Evolutionary conservation across 1,140 invertebrate species (phyloP).

Genomic region (Hylyphantes graminicola): DNA sequence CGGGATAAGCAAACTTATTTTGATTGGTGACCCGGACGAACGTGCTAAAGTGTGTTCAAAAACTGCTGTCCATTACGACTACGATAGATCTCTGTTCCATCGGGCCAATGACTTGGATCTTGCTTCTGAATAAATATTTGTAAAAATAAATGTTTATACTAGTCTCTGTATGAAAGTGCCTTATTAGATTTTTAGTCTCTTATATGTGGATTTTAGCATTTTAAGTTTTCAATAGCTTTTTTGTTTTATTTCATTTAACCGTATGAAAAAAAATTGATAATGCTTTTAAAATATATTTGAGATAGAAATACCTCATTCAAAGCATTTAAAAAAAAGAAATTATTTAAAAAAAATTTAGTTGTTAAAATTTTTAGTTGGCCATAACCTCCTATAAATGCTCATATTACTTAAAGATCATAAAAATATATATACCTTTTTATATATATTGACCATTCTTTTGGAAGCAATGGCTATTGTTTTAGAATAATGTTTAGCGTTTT

Average conservation of each 20-base stretch:
- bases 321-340: not conserved
- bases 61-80: conserved; percentile 24
- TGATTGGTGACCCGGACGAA: conserved; percentile 53
- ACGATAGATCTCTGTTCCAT: conserved; percentile 39
- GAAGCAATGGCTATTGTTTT: not conserved
- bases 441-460: not conserved
- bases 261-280: not conserved
- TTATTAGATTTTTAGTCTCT: not conserved
- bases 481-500: too few relatives aligned
- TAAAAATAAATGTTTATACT: not conserved
- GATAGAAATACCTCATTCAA: not conserved
- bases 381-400: too few relatives aligned
- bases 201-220: not conserved
- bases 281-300: not conserved
- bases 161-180: not conserved
- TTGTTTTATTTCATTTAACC: not conserved
- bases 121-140: conserved; percentile 7
- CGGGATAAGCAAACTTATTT: conserved; percentile 55
- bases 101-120: conserved; percentile 50
- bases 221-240: not conserved
- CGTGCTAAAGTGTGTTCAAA: conserved; percentile 49
- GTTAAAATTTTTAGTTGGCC: not conserved
- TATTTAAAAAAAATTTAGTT: too few relatives aligned
- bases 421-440: not conserved
- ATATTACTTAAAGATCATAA: too few relatives aligned